A percentile compares a stretch with the other conserved stretches of the same genome.
Evolutionary conservation across 2,888 invertebrate genomes (phyloP).

Genomic region (Loripinus fragilis): DNA sequence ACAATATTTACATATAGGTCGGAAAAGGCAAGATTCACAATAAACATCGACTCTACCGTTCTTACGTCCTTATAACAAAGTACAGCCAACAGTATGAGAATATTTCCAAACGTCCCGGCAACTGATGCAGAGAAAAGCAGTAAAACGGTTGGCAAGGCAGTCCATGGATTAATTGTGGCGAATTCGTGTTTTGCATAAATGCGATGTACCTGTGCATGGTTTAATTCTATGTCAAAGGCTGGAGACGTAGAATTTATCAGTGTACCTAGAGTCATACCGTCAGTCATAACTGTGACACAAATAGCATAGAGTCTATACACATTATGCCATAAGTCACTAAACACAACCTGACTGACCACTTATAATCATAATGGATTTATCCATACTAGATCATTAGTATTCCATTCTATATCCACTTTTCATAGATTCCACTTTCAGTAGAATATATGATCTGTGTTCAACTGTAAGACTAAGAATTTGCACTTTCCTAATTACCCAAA

Average conservation of each 20-base stretch:
- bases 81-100: conserved; percentile 54
- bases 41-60: conserved; percentile 61
- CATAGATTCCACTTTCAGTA: too few species aligned
- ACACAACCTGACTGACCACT: too few species aligned
- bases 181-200: not conserved
- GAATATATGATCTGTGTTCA: too few species aligned
- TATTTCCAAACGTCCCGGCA: conserved; percentile 59
- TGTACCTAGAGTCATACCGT: not conserved
- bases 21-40: conserved; percentile 68
- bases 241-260: not conserved
- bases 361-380: too few species aligned
- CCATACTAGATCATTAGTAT: too few species aligned
- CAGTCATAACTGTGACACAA: too few species aligned
- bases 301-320: too few species aligned
- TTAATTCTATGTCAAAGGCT: not conserved
- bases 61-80: conserved; percentile 33
- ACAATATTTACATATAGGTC: conserved; percentile 69
- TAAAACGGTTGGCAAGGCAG: conserved; percentile 32
- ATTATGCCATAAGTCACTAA: too few species aligned
- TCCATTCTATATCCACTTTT: too few species aligned
- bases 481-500: too few species aligned
- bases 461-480: too few species aligned
- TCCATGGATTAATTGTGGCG: not conserved
- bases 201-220: not conserved
- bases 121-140: conserved; percentile 34